These are phyloP conservation scores for Cephus pygmeus DNA, from an alignment of 2,888 invertebrate species.

Conservation along the genomic window DNA sequence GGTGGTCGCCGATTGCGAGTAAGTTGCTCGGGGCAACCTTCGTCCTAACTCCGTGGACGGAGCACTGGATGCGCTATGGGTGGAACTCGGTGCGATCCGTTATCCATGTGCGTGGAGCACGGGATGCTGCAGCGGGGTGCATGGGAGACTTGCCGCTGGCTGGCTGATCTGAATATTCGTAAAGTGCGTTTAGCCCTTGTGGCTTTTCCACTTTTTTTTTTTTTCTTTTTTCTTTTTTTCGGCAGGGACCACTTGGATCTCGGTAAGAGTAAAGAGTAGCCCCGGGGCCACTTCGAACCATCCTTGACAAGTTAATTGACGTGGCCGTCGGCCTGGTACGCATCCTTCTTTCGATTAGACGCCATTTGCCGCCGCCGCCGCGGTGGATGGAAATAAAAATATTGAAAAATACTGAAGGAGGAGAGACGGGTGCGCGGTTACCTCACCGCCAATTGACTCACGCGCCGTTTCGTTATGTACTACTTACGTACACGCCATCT, in stretches of 20 bases:
- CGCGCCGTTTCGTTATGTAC: background rate
- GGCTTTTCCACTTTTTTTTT: background rate
- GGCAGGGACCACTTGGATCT: background rate
- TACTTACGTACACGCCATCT: background rate
- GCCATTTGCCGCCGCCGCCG: slow-evolving; percentile 7
- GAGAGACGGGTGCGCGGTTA: background rate
- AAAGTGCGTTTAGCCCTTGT: background rate
- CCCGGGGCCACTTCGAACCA: slow-evolving; percentile 6
- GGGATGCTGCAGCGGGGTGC: too few species aligned
- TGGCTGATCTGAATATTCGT: background rate
- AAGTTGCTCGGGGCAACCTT: background rate
- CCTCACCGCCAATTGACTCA: background rate
- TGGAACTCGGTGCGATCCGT: background rate
- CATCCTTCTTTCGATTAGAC: slow-evolving; percentile 19
- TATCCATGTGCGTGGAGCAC: background rate
- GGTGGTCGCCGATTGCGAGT: background rate
- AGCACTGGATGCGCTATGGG: background rate
- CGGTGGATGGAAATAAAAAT: background rate
- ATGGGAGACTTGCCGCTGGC: background rate
- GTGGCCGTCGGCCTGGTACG: slow-evolving; percentile 12
- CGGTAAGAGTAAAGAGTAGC: background rate
- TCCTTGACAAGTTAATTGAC: slow-evolving; percentile 20
- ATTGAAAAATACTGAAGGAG: background rate
- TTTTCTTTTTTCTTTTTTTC: background rate
- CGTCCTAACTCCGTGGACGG: background rate